Percentiles rank a stretch among this genome's conserved stretches.
phyloP scores from a whole-genome alignment of 1,140 invertebrate genomes.

The Metaphire vulgaris region DNA sequence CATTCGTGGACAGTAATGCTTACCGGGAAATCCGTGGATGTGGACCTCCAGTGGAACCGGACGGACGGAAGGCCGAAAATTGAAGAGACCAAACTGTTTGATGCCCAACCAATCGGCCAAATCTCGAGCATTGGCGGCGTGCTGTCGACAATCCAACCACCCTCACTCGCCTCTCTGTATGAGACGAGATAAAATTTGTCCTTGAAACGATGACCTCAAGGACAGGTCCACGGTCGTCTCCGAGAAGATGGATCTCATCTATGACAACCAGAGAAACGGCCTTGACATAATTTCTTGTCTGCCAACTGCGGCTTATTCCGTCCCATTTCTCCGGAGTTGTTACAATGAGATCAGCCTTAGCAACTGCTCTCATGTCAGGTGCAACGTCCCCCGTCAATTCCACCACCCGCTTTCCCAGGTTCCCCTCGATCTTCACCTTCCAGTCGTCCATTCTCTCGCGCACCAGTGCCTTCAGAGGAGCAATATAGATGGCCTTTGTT shows the following conservation, averaged over 20 bases:
- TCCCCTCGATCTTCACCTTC: slow-evolving; percentile 76
- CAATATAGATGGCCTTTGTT: slow-evolving; percentile 83
- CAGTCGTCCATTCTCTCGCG: slow-evolving; percentile 93
- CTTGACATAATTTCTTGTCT: slow-evolving; percentile 87
- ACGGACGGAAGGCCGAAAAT: slow-evolving; percentile 93
- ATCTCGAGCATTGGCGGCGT: slow-evolving; percentile 88
- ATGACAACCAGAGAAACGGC: slow-evolving; percentile 89
- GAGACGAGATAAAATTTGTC: slow-evolving; percentile 84
- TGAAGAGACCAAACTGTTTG: slow-evolving; percentile 78
- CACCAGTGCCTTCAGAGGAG: slow-evolving; percentile 94
- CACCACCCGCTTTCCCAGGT: slow-evolving; percentile 76
- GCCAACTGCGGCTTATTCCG: slow-evolving; percentile 94
- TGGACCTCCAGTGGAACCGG: slow-evolving; percentile 96
- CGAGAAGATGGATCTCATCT: slow-evolving; percentile 96
- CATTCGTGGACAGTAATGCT: slow-evolving; percentile 99
- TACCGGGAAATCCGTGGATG: slow-evolving; percentile 84
- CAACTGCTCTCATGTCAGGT: slow-evolving; percentile 80
- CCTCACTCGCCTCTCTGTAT: slow-evolving; percentile 68
- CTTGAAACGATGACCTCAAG: slow-evolving; percentile 64
- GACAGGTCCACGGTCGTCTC: slow-evolving; percentile 63
- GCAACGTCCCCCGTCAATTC: slow-evolving; percentile 94
- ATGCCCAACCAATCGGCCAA: slow-evolving; percentile 95
- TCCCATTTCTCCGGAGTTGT: slow-evolving; percentile 99
- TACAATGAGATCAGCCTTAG: slow-evolving; percentile 81
- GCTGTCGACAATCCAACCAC: slow-evolving; percentile 95